These are phyloP conservation scores for Diabrotica virgifera DNA, from an alignment of 1,140 invertebrate genomes.

Conservation along the genomic window DNA sequence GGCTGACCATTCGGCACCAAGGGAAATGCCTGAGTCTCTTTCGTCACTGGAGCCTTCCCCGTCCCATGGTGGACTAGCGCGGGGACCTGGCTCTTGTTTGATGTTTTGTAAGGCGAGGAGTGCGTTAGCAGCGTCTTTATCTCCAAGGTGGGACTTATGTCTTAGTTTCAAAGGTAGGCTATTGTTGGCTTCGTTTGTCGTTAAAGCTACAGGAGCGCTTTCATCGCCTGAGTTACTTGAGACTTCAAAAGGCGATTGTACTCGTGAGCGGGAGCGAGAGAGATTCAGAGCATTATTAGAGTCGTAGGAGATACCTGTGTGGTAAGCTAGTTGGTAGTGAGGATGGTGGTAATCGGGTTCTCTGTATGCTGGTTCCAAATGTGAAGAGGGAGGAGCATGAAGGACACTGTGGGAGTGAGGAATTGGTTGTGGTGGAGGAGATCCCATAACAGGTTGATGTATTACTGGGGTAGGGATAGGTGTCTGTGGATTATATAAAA, in stretches of 20 bases:
- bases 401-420: slow-evolving; percentile 30
- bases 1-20: slow-evolving; percentile 67
- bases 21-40: slow-evolving; percentile 81
- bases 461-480: slow-evolving; percentile 67
- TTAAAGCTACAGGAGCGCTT: slow-evolving; percentile 51
- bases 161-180: slow-evolving; percentile 83
- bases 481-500: slow-evolving; percentile 59
- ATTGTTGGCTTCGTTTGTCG: slow-evolving; percentile 52
- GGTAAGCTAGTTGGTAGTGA: slow-evolving; percentile 36
- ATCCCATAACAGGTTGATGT: slow-evolving; percentile 55
- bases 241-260: slow-evolving; percentile 64
- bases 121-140: slow-evolving; percentile 80
- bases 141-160: slow-evolving; percentile 87
- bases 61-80: slow-evolving; percentile 78
- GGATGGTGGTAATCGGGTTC: slow-evolving; percentile 45
- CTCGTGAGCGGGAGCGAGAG: slow-evolving; percentile 48
- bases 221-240: slow-evolving; percentile 73
- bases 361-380: slow-evolving; percentile 42
- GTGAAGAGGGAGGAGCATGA: slow-evolving; percentile 43
- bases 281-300: slow-evolving; percentile 66
- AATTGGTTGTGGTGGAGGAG: slow-evolving; percentile 50
- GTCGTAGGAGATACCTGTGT: slow-evolving; percentile 50
- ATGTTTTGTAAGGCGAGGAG: slow-evolving; percentile 75
- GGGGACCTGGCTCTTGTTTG: slow-evolving; percentile 74
- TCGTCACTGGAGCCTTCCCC: slow-evolving; percentile 83